These are phyloP conservation scores for Sciurus niger DNA, from an alignment of 2,113 vertebrate species.

Conservation along the genomic window DNA sequence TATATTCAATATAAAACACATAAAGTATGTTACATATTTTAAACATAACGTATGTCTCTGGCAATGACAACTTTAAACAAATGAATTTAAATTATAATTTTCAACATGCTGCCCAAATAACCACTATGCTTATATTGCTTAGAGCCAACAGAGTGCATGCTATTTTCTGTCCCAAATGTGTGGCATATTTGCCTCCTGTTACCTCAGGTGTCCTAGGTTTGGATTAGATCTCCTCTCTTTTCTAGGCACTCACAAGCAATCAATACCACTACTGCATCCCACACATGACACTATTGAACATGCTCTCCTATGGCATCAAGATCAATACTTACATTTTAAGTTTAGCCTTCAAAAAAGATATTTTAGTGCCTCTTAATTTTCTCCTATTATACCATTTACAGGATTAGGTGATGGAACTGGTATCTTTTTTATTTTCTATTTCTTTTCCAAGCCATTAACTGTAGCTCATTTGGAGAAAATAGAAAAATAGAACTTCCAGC, in stretches of 20 bases:
- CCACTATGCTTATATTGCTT: not conserved
- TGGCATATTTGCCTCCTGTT: not conserved
- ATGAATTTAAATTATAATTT: not conserved
- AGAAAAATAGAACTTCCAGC: not conserved
- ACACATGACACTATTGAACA: not conserved
- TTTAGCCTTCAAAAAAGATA: not conserved
- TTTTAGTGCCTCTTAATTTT: not conserved
- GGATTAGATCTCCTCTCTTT: not conserved
- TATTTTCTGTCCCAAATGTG: not conserved
- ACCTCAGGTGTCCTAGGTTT: not conserved
- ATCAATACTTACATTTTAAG: not conserved
- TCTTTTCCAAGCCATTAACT: not conserved
- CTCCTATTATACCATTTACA: not conserved
- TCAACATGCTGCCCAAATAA: not conserved
- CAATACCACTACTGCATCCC: not conserved
- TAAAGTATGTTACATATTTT: no score
- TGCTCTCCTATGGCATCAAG: not conserved
- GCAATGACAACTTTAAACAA: not conserved
- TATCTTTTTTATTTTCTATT: not conserved
- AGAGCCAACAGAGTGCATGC: not conserved
- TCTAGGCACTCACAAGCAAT: not conserved
- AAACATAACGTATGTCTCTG: not conserved
- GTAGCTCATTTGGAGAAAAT: not conserved
- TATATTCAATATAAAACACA: not conserved
- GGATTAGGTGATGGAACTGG: not conserved